phyloP scores from a whole-genome alignment of 30 jellyfish, hydroid and myxozoan species.

The Sanderia malayensis region DNA sequence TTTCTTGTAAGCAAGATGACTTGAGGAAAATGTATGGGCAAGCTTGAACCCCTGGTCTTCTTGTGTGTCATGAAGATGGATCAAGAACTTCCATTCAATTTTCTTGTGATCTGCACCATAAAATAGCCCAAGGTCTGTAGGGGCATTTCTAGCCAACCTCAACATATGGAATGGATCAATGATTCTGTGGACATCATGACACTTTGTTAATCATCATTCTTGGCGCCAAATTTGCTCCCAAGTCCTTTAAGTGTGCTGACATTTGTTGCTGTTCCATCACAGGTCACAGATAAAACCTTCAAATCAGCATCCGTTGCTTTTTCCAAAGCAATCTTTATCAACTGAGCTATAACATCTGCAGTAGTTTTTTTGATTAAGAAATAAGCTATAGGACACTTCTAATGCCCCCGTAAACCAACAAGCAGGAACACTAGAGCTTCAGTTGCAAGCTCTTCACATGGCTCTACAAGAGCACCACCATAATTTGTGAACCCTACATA shows the following conservation, averaged over 20 bases:
- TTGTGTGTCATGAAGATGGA: slow-evolving; percentile 1
- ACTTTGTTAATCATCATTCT: neutral
- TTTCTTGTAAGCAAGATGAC: neutral
- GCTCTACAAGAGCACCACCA: slow-evolving; percentile 49
- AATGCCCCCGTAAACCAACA: too few species aligned
- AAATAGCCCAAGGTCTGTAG: too few species aligned
- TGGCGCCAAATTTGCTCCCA: slow-evolving; percentile 19
- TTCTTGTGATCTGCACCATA: too few species aligned
- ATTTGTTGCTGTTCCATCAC: too few species aligned
- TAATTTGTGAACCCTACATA: slow-evolving; percentile 43
- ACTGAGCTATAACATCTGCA: slow-evolving; percentile 28
- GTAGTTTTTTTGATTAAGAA: slow-evolving; percentile 1
- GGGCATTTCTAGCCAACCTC: too few species aligned
- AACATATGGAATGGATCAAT: slow-evolving; percentile 43
- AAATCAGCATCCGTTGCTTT: slow-evolving; percentile 43
- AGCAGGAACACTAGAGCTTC: too few species aligned
- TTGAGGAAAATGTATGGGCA: too few species aligned
- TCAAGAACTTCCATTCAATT: too few species aligned
- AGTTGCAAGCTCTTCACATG: slow-evolving; percentile 39
- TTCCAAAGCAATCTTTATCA: slow-evolving; percentile 14
- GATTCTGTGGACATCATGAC: slow-evolving; percentile 17
- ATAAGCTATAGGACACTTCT: too few species aligned
- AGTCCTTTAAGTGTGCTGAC: too few species aligned
- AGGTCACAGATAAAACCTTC: too few species aligned
- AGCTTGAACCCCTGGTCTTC: slow-evolving; percentile 6